A percentile compares a stretch with the other conserved stretches of the same genome.
phyloP scores from a whole-genome alignment of 2,113 vertebrate species.

The Pseudolaguvia tuberculata region DNA sequence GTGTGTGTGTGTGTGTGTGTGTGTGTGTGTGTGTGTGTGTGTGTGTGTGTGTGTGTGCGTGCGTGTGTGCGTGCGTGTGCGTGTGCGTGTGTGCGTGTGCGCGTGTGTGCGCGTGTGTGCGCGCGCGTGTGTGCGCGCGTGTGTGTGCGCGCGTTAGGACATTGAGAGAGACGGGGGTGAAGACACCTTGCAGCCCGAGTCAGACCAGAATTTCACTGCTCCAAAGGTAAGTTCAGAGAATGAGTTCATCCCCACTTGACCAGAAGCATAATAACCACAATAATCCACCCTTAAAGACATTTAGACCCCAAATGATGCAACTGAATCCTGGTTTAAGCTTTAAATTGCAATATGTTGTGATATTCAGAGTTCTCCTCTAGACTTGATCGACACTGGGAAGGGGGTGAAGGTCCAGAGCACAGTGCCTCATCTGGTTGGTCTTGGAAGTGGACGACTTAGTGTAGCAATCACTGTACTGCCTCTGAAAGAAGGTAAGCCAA shows the following conservation, averaged over 20 bases:
- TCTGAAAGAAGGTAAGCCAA: conserved; percentile 70
- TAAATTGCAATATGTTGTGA: neutral
- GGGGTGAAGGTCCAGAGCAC: conserved; percentile 72
- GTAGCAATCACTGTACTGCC: conserved; percentile 74
- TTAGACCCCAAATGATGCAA: too few relatives aligned
- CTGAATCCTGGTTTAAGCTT: neutral
- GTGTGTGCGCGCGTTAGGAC: conserved; percentile 52
- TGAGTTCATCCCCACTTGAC: too few relatives aligned
- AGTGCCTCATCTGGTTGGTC: conserved; percentile 72
- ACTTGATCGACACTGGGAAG: conserved; percentile 73
- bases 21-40: neutral
- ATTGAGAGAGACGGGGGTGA: conserved; percentile 54
- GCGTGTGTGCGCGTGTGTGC: too few relatives aligned
- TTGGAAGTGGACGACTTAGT: conserved; percentile 74
- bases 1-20: conserved; percentile 3
- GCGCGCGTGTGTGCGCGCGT: neutral
- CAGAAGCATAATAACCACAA: too few relatives aligned
- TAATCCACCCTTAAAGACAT: too few relatives aligned
- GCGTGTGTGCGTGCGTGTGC: neutral
- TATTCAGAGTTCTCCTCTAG: conserved; percentile 56
- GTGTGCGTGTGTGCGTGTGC: too few relatives aligned
- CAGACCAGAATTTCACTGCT: conserved; percentile 60
- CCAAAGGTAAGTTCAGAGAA: conserved; percentile 54
- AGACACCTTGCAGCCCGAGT: conserved; percentile 64
- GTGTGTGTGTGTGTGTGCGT: neutral